Percentiles rank a stretch among this genome's conserved stretches.
Conservation (phyloP, 2,888 invertebrate species). For the Papilio demoleus region DNA sequence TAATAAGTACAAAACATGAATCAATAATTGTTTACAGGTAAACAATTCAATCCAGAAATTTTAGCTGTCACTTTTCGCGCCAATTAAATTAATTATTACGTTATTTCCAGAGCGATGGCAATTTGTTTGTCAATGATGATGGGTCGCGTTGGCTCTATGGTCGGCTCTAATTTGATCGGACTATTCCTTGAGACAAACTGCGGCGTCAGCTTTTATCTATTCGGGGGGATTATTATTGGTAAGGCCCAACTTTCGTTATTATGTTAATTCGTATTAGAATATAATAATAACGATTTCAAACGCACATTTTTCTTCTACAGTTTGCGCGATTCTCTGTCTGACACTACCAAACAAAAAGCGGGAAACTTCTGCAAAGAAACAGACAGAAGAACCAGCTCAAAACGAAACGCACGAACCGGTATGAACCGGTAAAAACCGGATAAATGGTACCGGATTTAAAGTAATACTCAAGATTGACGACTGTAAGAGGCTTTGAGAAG, state of each 20-base stretch:
- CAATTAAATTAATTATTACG: too few relatives aligned
- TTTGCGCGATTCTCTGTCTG: constrained; percentile 67
- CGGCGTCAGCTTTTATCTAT: constrained; percentile 85
- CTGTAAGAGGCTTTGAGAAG: constrained; percentile 30
- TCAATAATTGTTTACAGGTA: too few relatives aligned
- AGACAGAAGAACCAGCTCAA: constrained; percentile 57
- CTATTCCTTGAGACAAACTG: constrained; percentile 85
- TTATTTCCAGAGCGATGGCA: constrained; percentile 84
- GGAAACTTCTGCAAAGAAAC: constrained; percentile 52
- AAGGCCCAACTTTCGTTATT: too few relatives aligned
- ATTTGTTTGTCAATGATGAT: constrained; percentile 85
- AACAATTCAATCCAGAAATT: too few relatives aligned
- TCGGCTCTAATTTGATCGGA: constrained; percentile 86
- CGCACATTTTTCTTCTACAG: constrained; percentile 54
- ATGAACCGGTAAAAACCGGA: constrained; percentile 54
- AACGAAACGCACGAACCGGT: constrained; percentile 75
- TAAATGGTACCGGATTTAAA: constrained; percentile 8
- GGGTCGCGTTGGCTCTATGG: constrained; percentile 86
- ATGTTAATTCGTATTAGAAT: too few relatives aligned
- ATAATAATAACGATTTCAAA: too few relatives aligned
- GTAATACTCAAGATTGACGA: constrained; percentile 34
- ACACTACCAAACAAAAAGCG: constrained; percentile 65
- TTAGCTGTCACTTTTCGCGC: too few relatives aligned
- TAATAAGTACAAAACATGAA: too few relatives aligned
- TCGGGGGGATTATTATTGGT: constrained; percentile 80